phyloP scores from a whole-genome alignment of 2,888 invertebrate genomes.

The Poecilus cupreus region DNA sequence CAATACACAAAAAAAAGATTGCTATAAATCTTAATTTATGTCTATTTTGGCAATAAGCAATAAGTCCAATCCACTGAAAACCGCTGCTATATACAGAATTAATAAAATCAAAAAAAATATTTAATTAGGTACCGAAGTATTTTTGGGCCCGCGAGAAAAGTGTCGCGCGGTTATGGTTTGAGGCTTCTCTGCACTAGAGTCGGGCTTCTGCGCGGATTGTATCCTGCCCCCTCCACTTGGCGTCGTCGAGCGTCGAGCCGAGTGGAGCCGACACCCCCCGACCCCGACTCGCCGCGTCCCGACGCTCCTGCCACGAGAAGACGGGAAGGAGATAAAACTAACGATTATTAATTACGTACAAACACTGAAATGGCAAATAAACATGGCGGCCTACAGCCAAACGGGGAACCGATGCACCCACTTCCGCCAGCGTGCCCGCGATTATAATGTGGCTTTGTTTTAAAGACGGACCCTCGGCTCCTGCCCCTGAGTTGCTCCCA shows the following conservation, averaged over 20 bases:
- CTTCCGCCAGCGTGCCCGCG: conserved; percentile 2
- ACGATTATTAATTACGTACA: conserved; percentile 56
- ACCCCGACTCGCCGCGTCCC: not conserved
- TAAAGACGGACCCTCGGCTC: not conserved
- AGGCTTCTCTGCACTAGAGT: not conserved
- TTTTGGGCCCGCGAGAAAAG: not conserved
- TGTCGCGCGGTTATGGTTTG: not conserved
- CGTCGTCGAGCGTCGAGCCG: conserved; percentile 23
- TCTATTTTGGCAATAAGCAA: no score
- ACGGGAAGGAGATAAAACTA: conserved; percentile 52
- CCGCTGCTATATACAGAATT: no score
- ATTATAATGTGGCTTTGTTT: no score
- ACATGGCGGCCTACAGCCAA: conserved; percentile 46
- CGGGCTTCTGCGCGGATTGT: conserved; percentile 36
- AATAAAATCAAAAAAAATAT: no score
- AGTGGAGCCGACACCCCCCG: conserved; percentile 8
- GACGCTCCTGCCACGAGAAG: conserved; percentile 28
- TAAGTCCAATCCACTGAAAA: no score
- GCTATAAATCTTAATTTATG: no score
- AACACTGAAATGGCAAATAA: conserved; percentile 53
- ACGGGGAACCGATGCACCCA: conserved; percentile 9
- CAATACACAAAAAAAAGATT: no score
- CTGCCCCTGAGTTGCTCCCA: conserved; percentile 3
- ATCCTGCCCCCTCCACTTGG: not conserved
- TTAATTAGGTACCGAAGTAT: not conserved